These are phyloP conservation scores for Poecilia gillii DNA, from an alignment of 2,797 vertebrate species.

Conservation along the genomic window DNA sequence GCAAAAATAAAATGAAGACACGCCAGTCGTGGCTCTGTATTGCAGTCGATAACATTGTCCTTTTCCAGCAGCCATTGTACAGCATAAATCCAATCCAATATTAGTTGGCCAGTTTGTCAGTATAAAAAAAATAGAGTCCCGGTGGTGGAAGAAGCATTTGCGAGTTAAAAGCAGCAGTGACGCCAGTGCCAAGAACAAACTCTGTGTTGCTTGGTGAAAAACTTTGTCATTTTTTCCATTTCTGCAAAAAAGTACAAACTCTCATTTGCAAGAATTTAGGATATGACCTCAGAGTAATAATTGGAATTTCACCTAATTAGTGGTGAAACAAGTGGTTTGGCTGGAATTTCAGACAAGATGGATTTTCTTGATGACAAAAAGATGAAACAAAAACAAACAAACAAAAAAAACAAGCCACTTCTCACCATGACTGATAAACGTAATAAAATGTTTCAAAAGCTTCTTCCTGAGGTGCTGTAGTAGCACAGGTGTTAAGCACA, in stretches of 20 bases:
- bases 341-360: neutral
- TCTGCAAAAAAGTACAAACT: constrained; percentile 6
- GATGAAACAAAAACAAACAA: neutral
- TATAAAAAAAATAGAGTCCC: constrained; percentile 24
- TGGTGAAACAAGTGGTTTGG: neutral
- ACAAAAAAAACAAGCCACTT: neutral
- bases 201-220: neutral
- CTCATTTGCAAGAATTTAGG: neutral
- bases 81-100: neutral
- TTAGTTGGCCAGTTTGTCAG: constrained; percentile 29
- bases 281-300: constrained; percentile 3
- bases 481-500: too few species aligned
- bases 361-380: neutral
- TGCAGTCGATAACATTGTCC: too few species aligned
- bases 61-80: too few species aligned
- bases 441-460: neutral
- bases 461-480: too few species aligned
- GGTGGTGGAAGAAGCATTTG: constrained; percentile 17
- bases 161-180: constrained; percentile 20
- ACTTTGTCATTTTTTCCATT: constrained; percentile 20
- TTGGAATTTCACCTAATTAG: neutral
- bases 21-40: too few species aligned
- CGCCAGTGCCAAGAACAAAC: constrained; percentile 26
- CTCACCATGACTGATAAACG: neutral
- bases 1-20: too few species aligned